phyloP scores from a whole-genome alignment of 1,140 invertebrate genomes.

The Euborellia annulipes region DNA sequence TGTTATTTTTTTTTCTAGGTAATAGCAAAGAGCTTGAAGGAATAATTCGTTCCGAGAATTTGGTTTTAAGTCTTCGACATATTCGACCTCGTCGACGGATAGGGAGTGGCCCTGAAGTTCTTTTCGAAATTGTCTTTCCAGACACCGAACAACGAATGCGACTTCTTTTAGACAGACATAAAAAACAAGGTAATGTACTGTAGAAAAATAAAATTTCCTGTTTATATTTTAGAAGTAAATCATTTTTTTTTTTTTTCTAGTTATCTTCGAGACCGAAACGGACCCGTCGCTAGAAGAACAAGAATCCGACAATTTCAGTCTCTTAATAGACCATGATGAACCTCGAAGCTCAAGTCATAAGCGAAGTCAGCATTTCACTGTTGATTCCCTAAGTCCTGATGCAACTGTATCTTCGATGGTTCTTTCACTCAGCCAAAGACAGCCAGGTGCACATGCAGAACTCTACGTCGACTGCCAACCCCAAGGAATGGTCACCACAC shows the following conservation, averaged over 20 bases:
- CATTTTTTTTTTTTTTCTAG: constrained; percentile 25
- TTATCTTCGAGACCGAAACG: constrained; percentile 40
- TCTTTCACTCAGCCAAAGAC: constrained; percentile 34
- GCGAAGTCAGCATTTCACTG: constrained; percentile 29
- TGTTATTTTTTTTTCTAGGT: constrained; percentile 28
- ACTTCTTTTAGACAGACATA: constrained; percentile 43
- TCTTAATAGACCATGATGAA: too few species aligned
- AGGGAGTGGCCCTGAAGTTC: constrained; percentile 35
- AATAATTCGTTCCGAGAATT: constrained; percentile 37
- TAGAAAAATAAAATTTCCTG: too few species aligned
- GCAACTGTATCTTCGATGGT: constrained; percentile 33
- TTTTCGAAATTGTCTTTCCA: constrained; percentile 46
- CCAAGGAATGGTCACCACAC: constrained; percentile 33
- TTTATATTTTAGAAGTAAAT: neutral
- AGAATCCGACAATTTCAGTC: too few species aligned
- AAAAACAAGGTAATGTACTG: constrained; percentile 33
- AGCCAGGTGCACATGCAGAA: constrained; percentile 32
- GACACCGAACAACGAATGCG: constrained; percentile 42
- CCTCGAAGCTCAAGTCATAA: too few species aligned
- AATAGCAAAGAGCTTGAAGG: constrained; percentile 37
- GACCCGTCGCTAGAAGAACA: constrained; percentile 14
- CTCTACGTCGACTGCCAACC: constrained; percentile 40
- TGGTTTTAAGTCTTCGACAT: constrained; percentile 42
- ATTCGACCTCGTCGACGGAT: constrained; percentile 37
- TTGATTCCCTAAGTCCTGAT: constrained; percentile 32